Evolutionary conservation across 1,140 invertebrate genomes (phyloP), one percentile per base, ranked within the genome.

Genomic region (Eciton burchellii): DNA sequence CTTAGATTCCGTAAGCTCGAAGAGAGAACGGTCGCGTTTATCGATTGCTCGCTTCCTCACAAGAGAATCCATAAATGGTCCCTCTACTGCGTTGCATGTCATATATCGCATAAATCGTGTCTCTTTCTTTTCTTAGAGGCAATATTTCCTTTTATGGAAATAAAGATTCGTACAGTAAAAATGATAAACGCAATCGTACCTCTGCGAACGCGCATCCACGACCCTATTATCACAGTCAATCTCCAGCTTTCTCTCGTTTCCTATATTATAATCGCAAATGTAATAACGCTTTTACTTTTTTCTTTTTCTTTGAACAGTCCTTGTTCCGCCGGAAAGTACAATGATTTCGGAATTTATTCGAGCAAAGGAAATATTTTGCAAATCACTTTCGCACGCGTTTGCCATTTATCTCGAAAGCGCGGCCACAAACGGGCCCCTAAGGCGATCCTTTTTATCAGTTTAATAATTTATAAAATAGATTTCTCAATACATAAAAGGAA

Each of bases 221-320:
- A 88, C 91, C 91, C 89, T 91, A 91, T 90, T 92, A 92, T 92
- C 91, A 92, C 91, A 92, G 92, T 91, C 91, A 92, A 91, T 81
- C 89, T 79, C 89, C 89, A 89, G 73, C 57, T 84, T 70, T 84
- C 87, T 68, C 72, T 74, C 70, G 35, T 86, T 54, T 83, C 52
- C 68, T 77, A 56, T 84, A 83, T 88, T 84, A 71, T 81, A 77
- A 84, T n/a, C 70, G 73, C 63, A 81, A 86, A 84, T 88, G 70
- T 81, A 86, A 86, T 82, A 82, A 87, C 72, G 47, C 41, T 29
- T 63, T 57, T 76, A 21, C 54, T 70, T 60, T 45, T 41, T 14
- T 26, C 45, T 41, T 65, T 65, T 26, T 63, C 54, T 49, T 57
- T 26, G 16, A 86, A 81, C 72, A 72, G 84, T 63, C 62, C 70